Base-by-base conservation (phyloP, 2,797 vertebrate genomes). In the Paedocypris micromegethes region DNA sequence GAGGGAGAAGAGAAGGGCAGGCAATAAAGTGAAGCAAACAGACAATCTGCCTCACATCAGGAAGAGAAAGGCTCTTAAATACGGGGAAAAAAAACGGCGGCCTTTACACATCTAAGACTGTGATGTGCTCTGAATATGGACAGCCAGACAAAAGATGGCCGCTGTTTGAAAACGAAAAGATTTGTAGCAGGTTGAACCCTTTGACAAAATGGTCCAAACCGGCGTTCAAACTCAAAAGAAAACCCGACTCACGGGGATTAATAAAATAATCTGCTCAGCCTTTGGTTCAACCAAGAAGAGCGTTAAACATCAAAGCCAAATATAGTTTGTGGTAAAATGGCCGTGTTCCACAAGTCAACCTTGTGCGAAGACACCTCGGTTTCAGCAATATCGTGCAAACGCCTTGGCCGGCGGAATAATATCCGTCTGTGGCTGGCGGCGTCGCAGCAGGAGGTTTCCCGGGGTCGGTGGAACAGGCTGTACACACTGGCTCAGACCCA, bases 11-110 rank as follows among this genome's bases (percentile, higher is more conserved):
- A 56, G 51, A 44, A 40, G 44, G 46, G 23, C 7, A 50, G 46
- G 53, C 53, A 70, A 64, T 70, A 63, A 70, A 57, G 47, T 56
- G 3, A n/a, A 61, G 53, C 68, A 63, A 70, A 62, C 9, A 63
- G 45, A 62, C 52, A 43, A 52, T 6, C 9, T 43, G 8, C 39
- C 67, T 8, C 9, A 54, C 40, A 70, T 47, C 45, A 48, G 6
- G 58, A 54, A 70, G 53, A 42, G 46, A 66, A 41, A 66, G 37
- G 43, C 23, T 23, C 23, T 23, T 23, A 23, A 23, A 23, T 23
- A 23, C 23, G 23, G n/a, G n/a, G n/a, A 23, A 23, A 23, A 23
- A 23, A 23, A 23, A 23, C 23, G 23, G 23, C 23, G 23, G 23
- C 23, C 23, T 23, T 23, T 23, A 23, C 23, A 23, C 23, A 23